Conservation (phyloP, 2,797 vertebrate species). For the Loris lydekkerianus region DNA sequence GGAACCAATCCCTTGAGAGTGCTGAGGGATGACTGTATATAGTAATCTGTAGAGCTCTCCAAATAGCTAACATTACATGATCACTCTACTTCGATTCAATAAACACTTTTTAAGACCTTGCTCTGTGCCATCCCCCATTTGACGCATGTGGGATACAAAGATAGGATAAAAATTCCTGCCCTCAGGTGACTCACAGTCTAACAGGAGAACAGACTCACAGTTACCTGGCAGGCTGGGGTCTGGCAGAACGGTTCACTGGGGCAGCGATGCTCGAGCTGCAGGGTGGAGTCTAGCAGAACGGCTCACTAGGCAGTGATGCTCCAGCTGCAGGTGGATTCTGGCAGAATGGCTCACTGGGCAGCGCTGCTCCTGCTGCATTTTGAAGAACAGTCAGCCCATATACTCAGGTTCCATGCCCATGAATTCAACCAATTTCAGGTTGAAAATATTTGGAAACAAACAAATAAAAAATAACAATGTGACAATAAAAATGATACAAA, state of each 20-base stretch:
- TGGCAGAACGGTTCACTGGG: neutral
- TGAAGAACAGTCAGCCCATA: neutral
- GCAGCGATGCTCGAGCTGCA: neutral
- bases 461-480: neutral
- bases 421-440: neutral
- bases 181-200: neutral
- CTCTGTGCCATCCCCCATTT: neutral
- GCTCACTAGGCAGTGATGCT: too few species aligned
- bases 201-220: neutral
- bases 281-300: too few species aligned
- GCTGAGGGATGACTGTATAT: neutral
- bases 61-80: neutral
- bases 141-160: neutral
- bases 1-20: neutral
- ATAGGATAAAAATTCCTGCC: neutral
- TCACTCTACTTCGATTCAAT: slow-evolving; percentile 21
- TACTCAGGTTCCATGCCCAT: neutral
- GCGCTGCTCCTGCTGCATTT: neutral
- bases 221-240: neutral
- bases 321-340: too few species aligned
- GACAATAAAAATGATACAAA: neutral
- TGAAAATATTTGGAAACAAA: neutral
- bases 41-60: neutral
- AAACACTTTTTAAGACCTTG: neutral
- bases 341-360: too few species aligned